phyloP scores from a whole-genome alignment of 2,888 invertebrate genomes.

The Plebejus argus region DNA sequence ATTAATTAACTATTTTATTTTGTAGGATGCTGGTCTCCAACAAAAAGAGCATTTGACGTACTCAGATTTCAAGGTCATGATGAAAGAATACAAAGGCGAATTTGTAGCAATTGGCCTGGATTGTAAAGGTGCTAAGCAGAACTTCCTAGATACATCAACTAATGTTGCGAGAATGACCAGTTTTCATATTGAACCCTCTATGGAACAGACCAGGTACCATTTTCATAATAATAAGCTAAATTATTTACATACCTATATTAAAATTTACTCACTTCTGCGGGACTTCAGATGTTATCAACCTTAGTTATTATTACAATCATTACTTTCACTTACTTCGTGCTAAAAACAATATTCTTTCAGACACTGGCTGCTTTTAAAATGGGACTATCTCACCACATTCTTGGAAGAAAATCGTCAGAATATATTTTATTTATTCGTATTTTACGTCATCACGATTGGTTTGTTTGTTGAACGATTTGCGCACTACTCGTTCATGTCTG shows the following conservation, averaged over 20 bases:
- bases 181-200: slow-evolving; percentile 92
- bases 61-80: slow-evolving; percentile 95
- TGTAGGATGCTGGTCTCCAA: slow-evolving; percentile 91
- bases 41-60: slow-evolving; percentile 95
- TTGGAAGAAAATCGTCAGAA: slow-evolving; percentile 97
- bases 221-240: neutral
- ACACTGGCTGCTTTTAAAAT: slow-evolving; percentile 88
- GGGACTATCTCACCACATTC: slow-evolving; percentile 94
- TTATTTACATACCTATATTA: no score
- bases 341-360: slow-evolving; percentile 54
- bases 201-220: slow-evolving; percentile 82
- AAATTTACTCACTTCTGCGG: no score
- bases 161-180: slow-evolving; percentile 97
- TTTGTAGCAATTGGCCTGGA: slow-evolving; percentile 97
- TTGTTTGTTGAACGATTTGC: slow-evolving; percentile 97
- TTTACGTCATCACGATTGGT: slow-evolving; percentile 96
- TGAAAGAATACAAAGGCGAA: slow-evolving; percentile 97
- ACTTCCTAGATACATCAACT: slow-evolving; percentile 95
- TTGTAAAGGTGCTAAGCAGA: slow-evolving; percentile 97
- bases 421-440: slow-evolving; percentile 96
- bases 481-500: slow-evolving; percentile 97
- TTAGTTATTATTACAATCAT: neutral
- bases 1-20: no score
- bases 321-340: neutral
- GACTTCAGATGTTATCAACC: neutral